Evolutionary conservation across 1,140 invertebrate species (phyloP), one percentile per base, ranked within the genome.

Genomic region (Eurosta solidaginis): DNA sequence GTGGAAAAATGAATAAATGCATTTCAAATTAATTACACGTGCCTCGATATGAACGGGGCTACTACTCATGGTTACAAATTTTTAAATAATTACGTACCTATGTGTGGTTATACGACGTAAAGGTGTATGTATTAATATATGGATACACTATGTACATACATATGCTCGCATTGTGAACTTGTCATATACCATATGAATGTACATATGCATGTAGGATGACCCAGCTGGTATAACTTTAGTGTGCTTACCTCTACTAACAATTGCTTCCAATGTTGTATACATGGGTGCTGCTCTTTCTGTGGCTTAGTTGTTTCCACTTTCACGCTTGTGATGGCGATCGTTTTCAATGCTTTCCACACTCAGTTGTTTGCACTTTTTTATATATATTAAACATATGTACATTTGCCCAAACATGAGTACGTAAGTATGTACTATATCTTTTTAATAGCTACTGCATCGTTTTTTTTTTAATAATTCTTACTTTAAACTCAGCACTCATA

Each of bases 201-300:
- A 59, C 36, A 20, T 50, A 7, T 36, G 42, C 29, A 47, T 50
- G n/a, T 59, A 3, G 49, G 25, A n/a, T 47, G 59, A 42, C 36
- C 3, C 36, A 68, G 33, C 59, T 68, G 36, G 59, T 68, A n/a
- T 68, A 36, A 68, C n/a, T 68, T n/a, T n/a, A 40, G 5, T 7
- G n/a, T 20, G 22, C 59, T 68, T 40, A 68, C 59, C 59, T 40
- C 40, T 40, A 20, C 33, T 5, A 40, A n/a, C n/a, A n/a, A n/a
- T n/a, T n/a, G n/a, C 20, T n/a, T 6, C 59, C 33, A 68, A 9
- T 45, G 42, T 52, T 59, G 33, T 68, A 36, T 40, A 68, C 33
- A 42, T 68, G 59, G 4, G 25, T 77, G 76, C 76, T 54, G 29
- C 44, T n/a, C 44, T 77, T 45, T 77, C 49, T 59, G n/a, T 45